Conservation (phyloP, 2,797 vertebrate genomes). For the Falco peregrinus region DNA sequence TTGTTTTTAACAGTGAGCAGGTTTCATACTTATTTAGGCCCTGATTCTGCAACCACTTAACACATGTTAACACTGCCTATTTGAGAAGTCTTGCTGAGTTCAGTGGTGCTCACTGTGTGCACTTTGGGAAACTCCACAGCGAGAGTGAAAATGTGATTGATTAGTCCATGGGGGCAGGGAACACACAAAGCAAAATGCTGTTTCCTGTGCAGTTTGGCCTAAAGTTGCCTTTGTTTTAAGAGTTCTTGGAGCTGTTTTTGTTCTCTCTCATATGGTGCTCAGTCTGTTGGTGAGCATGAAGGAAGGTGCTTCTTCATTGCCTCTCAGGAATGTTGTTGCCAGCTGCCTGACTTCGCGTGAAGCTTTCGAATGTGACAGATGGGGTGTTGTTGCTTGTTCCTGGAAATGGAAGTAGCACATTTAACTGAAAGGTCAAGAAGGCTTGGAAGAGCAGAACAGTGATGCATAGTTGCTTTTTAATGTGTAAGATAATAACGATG, state of each 20-base stretch:
- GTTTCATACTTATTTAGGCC: not conserved
- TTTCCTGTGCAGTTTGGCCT: not conserved
- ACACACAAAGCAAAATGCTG: not conserved
- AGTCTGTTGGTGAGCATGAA: not conserved
- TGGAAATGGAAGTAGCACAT: slow-evolving; percentile 8
- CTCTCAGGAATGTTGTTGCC: not conserved
- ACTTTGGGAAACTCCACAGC: not conserved
- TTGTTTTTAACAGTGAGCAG: not conserved
- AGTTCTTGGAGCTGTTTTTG: not conserved
- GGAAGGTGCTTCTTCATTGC: not conserved
- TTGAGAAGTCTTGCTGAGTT: not conserved
- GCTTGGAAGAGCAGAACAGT: not conserved
- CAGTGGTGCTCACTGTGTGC: not conserved
- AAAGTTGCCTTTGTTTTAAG: not conserved
- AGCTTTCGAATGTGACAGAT: not conserved
- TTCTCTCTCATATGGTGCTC: not conserved
- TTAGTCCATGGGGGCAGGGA: not conserved
- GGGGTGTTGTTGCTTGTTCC: not conserved
- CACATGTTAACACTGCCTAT: not conserved
- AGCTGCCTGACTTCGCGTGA: not conserved
- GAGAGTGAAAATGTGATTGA: not conserved
- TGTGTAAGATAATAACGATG: not conserved
- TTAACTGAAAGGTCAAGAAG: not conserved
- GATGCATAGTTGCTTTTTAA: not conserved
- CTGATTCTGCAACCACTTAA: not conserved